These are phyloP conservation scores for Cyprinodon diabolis DNA, from an alignment of 2,797 vertebrate genomes.

Conservation along the genomic window DNA sequence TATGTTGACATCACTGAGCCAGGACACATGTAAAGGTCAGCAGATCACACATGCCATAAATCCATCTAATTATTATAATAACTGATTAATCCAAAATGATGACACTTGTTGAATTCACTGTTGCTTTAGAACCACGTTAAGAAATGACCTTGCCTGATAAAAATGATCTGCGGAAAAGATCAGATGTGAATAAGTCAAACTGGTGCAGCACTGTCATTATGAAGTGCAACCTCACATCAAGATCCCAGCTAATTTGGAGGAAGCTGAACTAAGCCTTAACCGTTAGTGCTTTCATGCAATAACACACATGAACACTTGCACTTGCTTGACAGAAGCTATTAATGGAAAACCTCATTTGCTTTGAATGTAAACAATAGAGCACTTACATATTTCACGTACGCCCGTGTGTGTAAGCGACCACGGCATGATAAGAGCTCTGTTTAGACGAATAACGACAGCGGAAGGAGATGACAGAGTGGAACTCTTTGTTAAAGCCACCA, in stretches of 20 bases:
- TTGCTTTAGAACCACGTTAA: constrained; percentile 40
- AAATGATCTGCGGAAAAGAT: not conserved
- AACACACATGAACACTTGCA: constrained; percentile 30
- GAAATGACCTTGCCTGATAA: constrained; percentile 13
- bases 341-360: constrained; percentile 73
- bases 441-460: constrained; percentile 30
- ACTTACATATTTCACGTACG: constrained; percentile 66
- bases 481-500: constrained; percentile 55
- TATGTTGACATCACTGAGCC: constrained; percentile 67
- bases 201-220: constrained; percentile 34
- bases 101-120: constrained; percentile 25
- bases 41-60: constrained; percentile 67
- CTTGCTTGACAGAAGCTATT: constrained; percentile 70
- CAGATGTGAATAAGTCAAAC: constrained; percentile 36
- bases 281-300: constrained; percentile 44
- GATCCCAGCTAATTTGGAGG: constrained; percentile 53
- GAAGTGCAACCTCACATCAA: constrained; percentile 39
- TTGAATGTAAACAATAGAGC: constrained; percentile 72
- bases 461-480: constrained; percentile 52
- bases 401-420: constrained; percentile 67
- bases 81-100: constrained; percentile 41
- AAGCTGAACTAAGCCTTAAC: constrained; percentile 49
- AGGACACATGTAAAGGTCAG: constrained; percentile 67
- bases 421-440: constrained; percentile 60
- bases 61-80: constrained; percentile 53